Conservation (phyloP, 2,113 vertebrate species). For the Herpailurus yagouaroundi region DNA sequence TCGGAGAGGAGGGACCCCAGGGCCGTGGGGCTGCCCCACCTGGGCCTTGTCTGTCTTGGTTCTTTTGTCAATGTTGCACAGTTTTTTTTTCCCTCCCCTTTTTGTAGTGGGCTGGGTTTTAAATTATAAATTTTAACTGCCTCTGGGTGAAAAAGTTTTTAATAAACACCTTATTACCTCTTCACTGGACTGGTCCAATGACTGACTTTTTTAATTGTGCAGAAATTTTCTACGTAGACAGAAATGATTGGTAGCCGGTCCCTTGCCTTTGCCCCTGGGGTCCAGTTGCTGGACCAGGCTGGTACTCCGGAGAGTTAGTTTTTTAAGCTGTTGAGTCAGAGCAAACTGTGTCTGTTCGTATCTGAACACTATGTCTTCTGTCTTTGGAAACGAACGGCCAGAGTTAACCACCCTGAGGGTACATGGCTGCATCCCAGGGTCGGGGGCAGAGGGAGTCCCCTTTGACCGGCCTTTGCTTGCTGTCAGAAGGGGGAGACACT, state of each 20-base stretch:
- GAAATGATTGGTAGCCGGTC: constrained; percentile 82
- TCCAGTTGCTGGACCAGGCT: constrained; percentile 65
- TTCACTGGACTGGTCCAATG: constrained; percentile 79
- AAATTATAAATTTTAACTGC: constrained; percentile 86
- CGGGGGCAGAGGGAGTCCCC: background rate
- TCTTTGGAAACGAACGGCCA: constrained; percentile 73
- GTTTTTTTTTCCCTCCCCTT: constrained; percentile 75
- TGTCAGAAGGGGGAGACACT: background rate
- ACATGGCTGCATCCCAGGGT: background rate
- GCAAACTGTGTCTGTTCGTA: background rate
- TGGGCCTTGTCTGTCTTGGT: constrained; percentile 72
- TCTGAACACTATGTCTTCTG: constrained; percentile 43
- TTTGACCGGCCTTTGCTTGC: background rate
- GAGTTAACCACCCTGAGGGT: background rate
- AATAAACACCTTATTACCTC: constrained; percentile 90
- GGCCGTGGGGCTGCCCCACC: background rate
- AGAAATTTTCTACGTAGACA: constrained; percentile 86
- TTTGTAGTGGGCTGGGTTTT: constrained; percentile 89
- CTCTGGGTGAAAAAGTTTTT: constrained; percentile 84
- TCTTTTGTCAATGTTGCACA: constrained; percentile 85
- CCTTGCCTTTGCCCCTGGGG: constrained; percentile 39
- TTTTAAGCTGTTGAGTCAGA: constrained; percentile 73
- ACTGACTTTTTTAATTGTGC: constrained; percentile 83
- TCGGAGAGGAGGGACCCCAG: constrained; percentile 31
- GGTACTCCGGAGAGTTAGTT: constrained; percentile 72